Conservation (phyloP, 2,888 invertebrate species). For the Thera obeliscata region DNA sequence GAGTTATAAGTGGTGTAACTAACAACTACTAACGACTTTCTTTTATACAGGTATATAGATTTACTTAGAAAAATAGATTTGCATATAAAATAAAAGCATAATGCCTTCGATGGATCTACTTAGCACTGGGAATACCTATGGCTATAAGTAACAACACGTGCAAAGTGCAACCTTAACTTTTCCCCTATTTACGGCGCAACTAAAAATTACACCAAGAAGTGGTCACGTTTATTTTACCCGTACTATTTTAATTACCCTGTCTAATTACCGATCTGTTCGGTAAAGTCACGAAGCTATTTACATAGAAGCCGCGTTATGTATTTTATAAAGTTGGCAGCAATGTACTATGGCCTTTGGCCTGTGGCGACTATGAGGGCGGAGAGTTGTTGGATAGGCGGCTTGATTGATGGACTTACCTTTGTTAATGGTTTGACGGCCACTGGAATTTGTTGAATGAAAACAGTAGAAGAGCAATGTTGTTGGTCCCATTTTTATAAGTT, state of each 20-base stretch:
- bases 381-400: background rate
- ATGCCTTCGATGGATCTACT: too few species aligned
- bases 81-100: too few species aligned
- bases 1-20: too few species aligned
- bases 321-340: constrained; percentile 53
- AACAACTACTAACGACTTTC: too few species aligned
- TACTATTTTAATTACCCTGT: constrained; percentile 28
- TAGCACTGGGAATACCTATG: too few species aligned
- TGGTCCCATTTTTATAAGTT: too few species aligned
- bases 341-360: constrained; percentile 53
- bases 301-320: constrained; percentile 52
- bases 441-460: background rate
- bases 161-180: constrained; percentile 9
- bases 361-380: constrained; percentile 31
- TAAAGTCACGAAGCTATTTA: constrained; percentile 46
- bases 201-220: constrained; percentile 22
- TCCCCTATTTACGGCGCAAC: constrained; percentile 14
- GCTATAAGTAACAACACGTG: background rate
- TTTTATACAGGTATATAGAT: too few species aligned
- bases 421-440: background rate
- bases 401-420: background rate
- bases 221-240: constrained; percentile 26
- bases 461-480: too few species aligned
- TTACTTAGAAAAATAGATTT: too few species aligned
- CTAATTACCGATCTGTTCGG: constrained; percentile 26